Conservation (phyloP, 1,140 invertebrate genomes). For the Neodiprion virginianus region DNA sequence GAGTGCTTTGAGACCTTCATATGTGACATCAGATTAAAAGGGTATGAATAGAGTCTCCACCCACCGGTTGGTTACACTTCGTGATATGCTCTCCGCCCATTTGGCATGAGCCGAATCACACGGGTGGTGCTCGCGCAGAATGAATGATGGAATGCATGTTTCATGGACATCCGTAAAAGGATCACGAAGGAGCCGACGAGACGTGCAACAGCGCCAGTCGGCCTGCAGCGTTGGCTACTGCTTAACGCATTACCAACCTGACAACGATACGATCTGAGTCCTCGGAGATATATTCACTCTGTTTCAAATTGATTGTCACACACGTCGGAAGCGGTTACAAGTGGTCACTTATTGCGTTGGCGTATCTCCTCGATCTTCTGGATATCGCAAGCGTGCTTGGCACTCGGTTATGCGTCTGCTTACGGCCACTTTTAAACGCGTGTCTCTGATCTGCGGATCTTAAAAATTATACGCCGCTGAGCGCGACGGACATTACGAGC, state of each 20-base stretch:
- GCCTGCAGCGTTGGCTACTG: background rate
- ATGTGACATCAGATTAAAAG: no score
- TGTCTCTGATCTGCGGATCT: no score
- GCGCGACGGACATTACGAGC: no score
- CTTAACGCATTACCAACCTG: constrained; percentile 4
- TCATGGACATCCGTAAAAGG: background rate
- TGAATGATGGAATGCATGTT: constrained; percentile 1
- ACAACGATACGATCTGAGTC: constrained; percentile 7
- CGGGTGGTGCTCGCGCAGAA: background rate
- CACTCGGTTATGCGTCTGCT: background rate
- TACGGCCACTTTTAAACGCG: no score
- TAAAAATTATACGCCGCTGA: no score
- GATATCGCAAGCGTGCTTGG: background rate
- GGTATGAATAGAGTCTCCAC: no score
- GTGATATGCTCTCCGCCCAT: no score
- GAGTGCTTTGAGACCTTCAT: no score
- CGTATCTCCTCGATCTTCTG: background rate
- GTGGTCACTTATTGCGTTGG: constrained; percentile 3
- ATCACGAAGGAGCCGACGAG: background rate
- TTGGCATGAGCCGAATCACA: no score
- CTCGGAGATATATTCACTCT: background rate
- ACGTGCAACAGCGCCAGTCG: background rate
- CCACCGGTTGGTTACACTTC: no score
- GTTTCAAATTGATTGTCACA: constrained; percentile 7
- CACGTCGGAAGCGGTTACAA: background rate